phyloP scores from a whole-genome alignment of 2,797 vertebrate genomes.

The Chaunax sp. region DNA sequence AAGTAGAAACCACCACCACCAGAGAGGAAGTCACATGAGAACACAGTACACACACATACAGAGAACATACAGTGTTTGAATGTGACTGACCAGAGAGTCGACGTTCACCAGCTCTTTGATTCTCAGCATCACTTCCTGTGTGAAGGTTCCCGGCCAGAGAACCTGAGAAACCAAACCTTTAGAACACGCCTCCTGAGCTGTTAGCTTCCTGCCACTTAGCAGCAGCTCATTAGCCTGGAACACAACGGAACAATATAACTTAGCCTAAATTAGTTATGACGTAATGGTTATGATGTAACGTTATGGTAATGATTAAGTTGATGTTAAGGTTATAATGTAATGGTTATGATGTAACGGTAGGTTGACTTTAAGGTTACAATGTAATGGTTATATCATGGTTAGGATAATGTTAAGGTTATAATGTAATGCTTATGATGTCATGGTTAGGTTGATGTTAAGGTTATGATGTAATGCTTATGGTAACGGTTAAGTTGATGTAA shows the following conservation, averaged over 20 bases:
- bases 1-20: too few relatives aligned
- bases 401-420: too few relatives aligned
- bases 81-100: constrained; percentile 88
- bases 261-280: not conserved
- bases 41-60: not conserved
- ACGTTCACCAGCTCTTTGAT: constrained; percentile 94
- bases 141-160: constrained; percentile 96
- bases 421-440: too few relatives aligned
- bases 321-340: too few relatives aligned
- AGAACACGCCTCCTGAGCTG: constrained; percentile 94
- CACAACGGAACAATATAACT: not conserved
- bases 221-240: constrained; percentile 95
- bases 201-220: constrained; percentile 94
- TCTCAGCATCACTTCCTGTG: constrained; percentile 96
- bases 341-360: too few relatives aligned
- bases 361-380: too few relatives aligned
- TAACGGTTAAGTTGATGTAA: too few relatives aligned
- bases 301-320: too few relatives aligned
- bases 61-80: not conserved
- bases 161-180: constrained; percentile 98
- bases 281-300: too few relatives aligned
- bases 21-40: not conserved
- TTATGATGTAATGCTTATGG: too few relatives aligned
- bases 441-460: too few relatives aligned
- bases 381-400: too few relatives aligned